phyloP scores from a whole-genome alignment of 2,113 vertebrate genomes.

The Hypomesus transpacificus region DNA sequence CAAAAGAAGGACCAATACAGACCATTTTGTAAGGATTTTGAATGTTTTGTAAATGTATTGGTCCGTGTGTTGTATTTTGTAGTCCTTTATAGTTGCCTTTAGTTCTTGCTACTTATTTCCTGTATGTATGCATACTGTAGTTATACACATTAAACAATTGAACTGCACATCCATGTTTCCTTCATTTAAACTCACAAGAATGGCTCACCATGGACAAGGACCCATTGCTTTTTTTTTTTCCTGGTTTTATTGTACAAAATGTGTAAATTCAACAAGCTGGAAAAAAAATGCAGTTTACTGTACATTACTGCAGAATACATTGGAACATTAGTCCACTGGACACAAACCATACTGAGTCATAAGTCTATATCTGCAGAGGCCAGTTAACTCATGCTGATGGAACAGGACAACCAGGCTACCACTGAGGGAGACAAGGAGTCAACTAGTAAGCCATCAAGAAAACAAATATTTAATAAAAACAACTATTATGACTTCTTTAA shows the following conservation, averaged over 20 bases:
- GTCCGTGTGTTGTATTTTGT: constrained; percentile 96
- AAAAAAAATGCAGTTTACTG: neutral
- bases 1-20: constrained; percentile 88
- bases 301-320: neutral
- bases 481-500: no score
- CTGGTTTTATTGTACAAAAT: neutral
- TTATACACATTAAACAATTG: constrained; percentile 89
- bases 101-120: constrained; percentile 87
- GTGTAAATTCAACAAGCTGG: neutral
- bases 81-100: constrained; percentile 93
- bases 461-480: no score
- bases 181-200: neutral
- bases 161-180: constrained; percentile 60
- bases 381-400: neutral
- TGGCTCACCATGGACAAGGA: no score
- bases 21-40: constrained; percentile 96
- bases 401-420: no score
- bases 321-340: neutral
- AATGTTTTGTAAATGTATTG: constrained; percentile 97
- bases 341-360: neutral
- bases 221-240: neutral
- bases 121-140: constrained; percentile 93
- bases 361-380: neutral
- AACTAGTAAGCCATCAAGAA: no score
- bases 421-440: no score